Evolutionary conservation across 2,113 vertebrate species (phyloP), one percentile per base, ranked within the genome.

Genomic region (Chlorodrepanis virens): DNA sequence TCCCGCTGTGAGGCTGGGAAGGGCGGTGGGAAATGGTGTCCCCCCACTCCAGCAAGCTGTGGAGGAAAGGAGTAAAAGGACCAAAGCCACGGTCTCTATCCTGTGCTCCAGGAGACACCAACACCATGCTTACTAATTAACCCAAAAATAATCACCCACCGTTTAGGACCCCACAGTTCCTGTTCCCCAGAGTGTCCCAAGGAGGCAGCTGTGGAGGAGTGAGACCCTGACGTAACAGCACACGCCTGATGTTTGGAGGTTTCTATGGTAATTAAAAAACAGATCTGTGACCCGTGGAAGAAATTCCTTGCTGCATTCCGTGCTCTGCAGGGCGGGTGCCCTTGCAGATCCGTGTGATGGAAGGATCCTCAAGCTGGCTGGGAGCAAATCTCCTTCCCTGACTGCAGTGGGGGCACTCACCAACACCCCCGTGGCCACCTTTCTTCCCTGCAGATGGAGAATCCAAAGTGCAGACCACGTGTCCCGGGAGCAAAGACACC

Each of bases 241-340:
- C 60, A 33, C 1, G 12, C 65, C 57, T 13, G 47, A 63, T 82
- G 93, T 86, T 92, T 88, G 83, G 83, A 85, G 79, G 91, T 90
- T 92, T 94, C 96, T 83, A 59, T 85, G 91, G 89, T 33, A 85
- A 88, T 94, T 90, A 47, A 54, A 85, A 94, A 79, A 64, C 31
- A 23, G 12, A 35, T 54, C 89, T 37, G 70, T 1, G 10, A 39
- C 75, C 53, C 6, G 14, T 20, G 53, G 86, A 90, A 76, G 86
- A 90, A 88, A 80, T 18, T 54, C 76, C 63, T 64, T 10, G 61
- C 49, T 9, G 57, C 57, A 39, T 22, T 57, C 8, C 12, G 10
- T 6, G 75, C 54, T 31, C 16, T 15, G 68, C 10, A 15, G 84
- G 72, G 84, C 1, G 11, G 60, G 22, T 24, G 29, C 40, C 49